A percentile compares a stretch with the other conserved stretches of the same genome.
These are phyloP conservation scores for Amphimallon solstitiale DNA, from an alignment of 2,888 invertebrate genomes.

Conservation along the genomic window DNA sequence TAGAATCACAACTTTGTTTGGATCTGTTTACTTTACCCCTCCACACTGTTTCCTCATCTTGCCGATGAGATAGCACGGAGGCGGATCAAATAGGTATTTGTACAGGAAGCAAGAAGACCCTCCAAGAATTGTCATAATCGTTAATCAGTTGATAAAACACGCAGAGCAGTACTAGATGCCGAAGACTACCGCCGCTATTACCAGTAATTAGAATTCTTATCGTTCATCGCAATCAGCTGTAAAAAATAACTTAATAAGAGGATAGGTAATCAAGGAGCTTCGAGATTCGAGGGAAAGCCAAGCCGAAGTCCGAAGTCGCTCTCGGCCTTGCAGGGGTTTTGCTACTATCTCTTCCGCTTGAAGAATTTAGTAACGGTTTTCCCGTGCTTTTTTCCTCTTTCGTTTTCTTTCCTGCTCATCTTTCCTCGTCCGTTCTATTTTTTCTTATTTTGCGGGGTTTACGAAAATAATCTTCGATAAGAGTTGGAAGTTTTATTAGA, in stretches of 20 bases:
- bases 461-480: conserved; percentile 31
- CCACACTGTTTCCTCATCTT: too few relatives aligned
- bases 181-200: background rate
- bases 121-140: conserved; percentile 10
- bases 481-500: conserved; percentile 33
- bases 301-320: conserved; percentile 16
- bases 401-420: background rate
- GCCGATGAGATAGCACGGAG: background rate
- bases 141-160: conserved; percentile 31
- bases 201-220: conserved; percentile 31
- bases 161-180: background rate
- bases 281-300: background rate
- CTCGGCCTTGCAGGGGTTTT: background rate
- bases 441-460: conserved; percentile 18
- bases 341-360: conserved; percentile 34
- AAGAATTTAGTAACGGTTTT: conserved; percentile 21
- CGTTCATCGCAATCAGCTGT: conserved; percentile 27
- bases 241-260: conserved; percentile 36
- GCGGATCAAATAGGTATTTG: background rate
- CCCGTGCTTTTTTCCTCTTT: background rate
- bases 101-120: background rate
- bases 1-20: conserved; percentile 3
- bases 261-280: conserved; percentile 24
- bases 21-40: conserved; percentile 13
- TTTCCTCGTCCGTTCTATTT: background rate